Conservation (phyloP, 2,113 vertebrate species). For the Numida meleagris region DNA sequence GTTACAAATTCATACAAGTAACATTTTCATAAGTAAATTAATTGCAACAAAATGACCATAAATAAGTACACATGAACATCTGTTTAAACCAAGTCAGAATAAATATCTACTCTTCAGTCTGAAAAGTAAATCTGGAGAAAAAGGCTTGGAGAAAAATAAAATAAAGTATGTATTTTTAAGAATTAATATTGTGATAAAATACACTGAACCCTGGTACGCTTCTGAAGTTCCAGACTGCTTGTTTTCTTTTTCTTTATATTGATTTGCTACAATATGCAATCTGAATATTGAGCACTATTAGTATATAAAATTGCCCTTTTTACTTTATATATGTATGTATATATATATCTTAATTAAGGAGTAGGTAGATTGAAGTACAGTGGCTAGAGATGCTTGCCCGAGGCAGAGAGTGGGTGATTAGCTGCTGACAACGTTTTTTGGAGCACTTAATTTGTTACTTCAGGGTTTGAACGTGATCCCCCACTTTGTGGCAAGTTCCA, state of each 20-base stretch:
- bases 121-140: background rate
- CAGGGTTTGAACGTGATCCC: background rate
- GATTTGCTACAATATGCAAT: background rate
- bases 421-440: background rate
- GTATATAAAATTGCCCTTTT: background rate
- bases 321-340: background rate
- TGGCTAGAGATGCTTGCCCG: background rate
- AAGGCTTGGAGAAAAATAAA: background rate
- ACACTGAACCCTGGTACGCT: background rate
- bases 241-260: background rate
- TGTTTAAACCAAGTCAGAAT: background rate
- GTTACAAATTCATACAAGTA: background rate
- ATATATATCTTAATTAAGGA: background rate
- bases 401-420: background rate
- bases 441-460: conserved; percentile 8
- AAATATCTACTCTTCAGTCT: background rate
- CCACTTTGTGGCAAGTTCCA: background rate
- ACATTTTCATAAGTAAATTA: background rate
- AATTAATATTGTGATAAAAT: background rate
- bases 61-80: background rate
- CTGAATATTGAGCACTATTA: background rate
- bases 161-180: background rate
- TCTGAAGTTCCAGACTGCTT: background rate
- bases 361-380: background rate
- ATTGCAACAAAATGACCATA: background rate